phyloP scores from a whole-genome alignment of 2,113 vertebrate genomes.

The Sinosuthora webbiana region DNA sequence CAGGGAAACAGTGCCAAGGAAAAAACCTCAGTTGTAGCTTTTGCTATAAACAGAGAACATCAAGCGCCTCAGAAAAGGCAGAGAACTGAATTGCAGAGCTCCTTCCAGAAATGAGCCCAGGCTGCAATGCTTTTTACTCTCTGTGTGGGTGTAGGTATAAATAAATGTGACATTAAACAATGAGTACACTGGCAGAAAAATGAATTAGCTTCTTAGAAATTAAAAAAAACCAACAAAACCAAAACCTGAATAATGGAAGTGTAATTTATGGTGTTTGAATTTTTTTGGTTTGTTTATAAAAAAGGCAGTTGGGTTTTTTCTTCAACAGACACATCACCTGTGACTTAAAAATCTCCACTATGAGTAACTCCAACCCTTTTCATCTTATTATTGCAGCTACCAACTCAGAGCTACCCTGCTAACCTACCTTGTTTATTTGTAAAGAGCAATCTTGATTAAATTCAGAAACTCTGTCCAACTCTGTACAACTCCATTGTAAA shows the following conservation, averaged over 20 bases:
- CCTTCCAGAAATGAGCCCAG: conserved; percentile 44
- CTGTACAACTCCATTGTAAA: neutral
- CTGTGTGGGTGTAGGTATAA: conserved; percentile 60
- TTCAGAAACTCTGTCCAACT: neutral
- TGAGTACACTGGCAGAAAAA: conserved; percentile 44
- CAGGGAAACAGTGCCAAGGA: conserved; percentile 16
- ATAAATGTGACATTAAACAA: conserved; percentile 63
- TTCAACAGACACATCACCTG: neutral
- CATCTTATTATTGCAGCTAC: neutral
- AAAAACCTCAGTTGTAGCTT: conserved; percentile 43
- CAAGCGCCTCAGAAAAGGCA: conserved; percentile 22
- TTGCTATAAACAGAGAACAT: conserved; percentile 59
- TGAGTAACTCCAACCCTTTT: neutral
- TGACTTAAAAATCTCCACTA: neutral
- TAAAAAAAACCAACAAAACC: neutral
- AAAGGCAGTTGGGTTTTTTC: neutral
- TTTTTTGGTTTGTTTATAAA: neutral
- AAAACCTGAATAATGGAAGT: neutral
- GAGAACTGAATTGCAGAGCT: conserved; percentile 43
- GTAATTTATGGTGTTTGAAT: neutral
- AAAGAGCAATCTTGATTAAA: neutral
- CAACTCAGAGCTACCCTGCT: neutral
- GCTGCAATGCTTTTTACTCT: conserved; percentile 17
- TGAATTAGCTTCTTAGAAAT: conserved; percentile 39
- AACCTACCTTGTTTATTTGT: neutral